phyloP scores from a whole-genome alignment of 2,888 invertebrate species.

The Ectobius pallidus region DNA sequence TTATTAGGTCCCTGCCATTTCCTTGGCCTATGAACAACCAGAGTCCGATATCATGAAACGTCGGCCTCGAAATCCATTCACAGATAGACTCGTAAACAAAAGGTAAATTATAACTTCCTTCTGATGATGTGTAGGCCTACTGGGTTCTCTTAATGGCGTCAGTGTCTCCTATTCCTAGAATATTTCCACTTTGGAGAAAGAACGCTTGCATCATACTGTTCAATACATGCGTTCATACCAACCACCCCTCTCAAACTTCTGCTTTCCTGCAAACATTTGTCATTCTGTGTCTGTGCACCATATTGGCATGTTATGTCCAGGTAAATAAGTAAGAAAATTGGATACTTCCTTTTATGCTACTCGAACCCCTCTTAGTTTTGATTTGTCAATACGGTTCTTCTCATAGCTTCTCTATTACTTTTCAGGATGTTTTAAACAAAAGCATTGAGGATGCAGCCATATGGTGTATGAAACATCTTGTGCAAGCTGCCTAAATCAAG shows the following conservation, averaged over 20 bases:
- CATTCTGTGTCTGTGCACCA: constrained; percentile 27
- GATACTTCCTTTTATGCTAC: constrained; percentile 27
- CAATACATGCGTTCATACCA: constrained; percentile 18
- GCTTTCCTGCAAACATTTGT: constrained; percentile 29
- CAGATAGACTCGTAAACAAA: constrained; percentile 70
- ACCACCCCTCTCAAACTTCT: constrained; percentile 34
- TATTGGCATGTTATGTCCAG: constrained; percentile 39
- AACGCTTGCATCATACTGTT: constrained; percentile 7
- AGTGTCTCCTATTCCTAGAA: constrained; percentile 35
- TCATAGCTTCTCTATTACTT: constrained; percentile 32
- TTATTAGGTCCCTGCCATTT: constrained; percentile 65
- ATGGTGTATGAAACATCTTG: too few relatives aligned
- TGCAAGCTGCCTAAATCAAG: too few relatives aligned
- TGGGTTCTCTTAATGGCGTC: constrained; percentile 38
- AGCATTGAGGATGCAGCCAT: too few relatives aligned
- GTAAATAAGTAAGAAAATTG: constrained; percentile 32
- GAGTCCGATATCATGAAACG: constrained; percentile 77
- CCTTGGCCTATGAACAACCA: constrained; percentile 72
- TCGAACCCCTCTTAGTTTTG: constrained; percentile 18
- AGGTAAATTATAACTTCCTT: constrained; percentile 49
- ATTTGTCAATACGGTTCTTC: constrained; percentile 5
- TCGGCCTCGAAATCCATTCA: constrained; percentile 64
- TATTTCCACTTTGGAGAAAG: constrained; percentile 4
- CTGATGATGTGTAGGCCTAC: constrained; percentile 36
- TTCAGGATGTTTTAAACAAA: constrained; percentile 13